Base-by-base conservation (phyloP, 35 echinoderm and acorn worm genomes). In the Strongylocentrotus purpuratus region DNA sequence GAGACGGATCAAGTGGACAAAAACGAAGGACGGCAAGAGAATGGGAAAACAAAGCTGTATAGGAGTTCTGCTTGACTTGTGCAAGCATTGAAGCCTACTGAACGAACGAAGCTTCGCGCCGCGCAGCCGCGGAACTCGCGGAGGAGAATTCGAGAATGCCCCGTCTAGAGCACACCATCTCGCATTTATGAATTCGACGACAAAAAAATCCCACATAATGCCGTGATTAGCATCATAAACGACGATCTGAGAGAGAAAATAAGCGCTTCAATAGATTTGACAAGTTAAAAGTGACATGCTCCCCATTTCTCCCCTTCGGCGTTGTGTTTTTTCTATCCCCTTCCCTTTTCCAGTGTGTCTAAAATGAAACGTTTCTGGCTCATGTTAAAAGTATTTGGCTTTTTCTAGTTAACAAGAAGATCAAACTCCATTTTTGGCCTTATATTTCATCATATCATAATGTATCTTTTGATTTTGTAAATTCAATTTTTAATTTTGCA, bases 201-300 rank as follows among this genome's bases (percentile, higher is more conserved):
- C 12, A 33, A 33, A 89, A 89, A 89, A 45, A 45, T 45, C 87
- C 32, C 87, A 33, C 87, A 89, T 89, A 89, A 89, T 89, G 87
- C 87, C 32, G 13, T n/a, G 87, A 89, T 89, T 89, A 89, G 87
- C 87, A 89, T 89, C 32, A 89, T 89, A 89, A 89, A 89, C 87
- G 32, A 28, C 87, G 14, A 46, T 89, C 32, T 46, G 8, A 89
- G 45, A 20, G 45, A 89, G 87, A 89, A 45, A 33, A 31, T 45
- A 89, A 89, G 14, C 87, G 87, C 33, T 46, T 89, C 33, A 89
- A 46, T 41, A 46, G 2, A 89, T 45, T 33, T 89, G 87, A 89
- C 32, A 46, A 89, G 87, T 89, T 89, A 89, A 89, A 89, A 89
- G 87, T 89, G 87, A 89, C 87, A 35, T 89, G 87, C 45, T 89